Evolutionary conservation across 2,113 vertebrate species (phyloP), one percentile per base, ranked within the genome.

Genomic region (Pedionomus torquatus): DNA sequence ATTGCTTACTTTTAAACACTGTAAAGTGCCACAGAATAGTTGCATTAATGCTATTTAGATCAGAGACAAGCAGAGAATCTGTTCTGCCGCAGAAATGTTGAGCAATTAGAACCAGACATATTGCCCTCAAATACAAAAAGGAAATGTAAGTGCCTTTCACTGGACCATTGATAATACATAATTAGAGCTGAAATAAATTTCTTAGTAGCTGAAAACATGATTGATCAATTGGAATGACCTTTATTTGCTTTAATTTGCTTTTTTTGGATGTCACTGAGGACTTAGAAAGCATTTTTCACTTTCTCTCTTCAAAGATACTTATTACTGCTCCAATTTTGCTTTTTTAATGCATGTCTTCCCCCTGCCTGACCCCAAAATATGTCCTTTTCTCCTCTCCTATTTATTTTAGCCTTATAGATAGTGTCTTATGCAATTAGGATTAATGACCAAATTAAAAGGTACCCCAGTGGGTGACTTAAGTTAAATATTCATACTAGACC

Each of bases 381-480:
- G 35, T 43, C 44, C 52, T 90, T 95, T 93, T 88, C 52, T 90
- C 44, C 48, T 58, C 39, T 76, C 19, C 9, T 95, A 19, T 92
- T 95, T 94, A 60, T 83, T 96, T 94, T 90, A 85, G 8, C 5
- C 2, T 89, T 65, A 30, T 12, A 95, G 26, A n/a, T 79, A 75
- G 54, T 85, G 28, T n/a, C 15, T 75, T 94, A 63, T 92, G 33
- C 70, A 94, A 91, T 95, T 96, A 89, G 63, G 80, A 95, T 92
- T 94, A 97, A 85, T 1, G 7, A 87, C 78, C 61, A 92, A 96
- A 96, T 93, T 83, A 81, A 89, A 92, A 97, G 10, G 5, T 84
- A 85, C 77, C 66, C 70, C 80, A 66, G 54, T 82, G 74, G 31
- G 41, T 75, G 43, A 70, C 7, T 76, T 72, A 48, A 84, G 37